Conservation (phyloP, 2,888 invertebrate genomes). For the Netelia inedita region DNA sequence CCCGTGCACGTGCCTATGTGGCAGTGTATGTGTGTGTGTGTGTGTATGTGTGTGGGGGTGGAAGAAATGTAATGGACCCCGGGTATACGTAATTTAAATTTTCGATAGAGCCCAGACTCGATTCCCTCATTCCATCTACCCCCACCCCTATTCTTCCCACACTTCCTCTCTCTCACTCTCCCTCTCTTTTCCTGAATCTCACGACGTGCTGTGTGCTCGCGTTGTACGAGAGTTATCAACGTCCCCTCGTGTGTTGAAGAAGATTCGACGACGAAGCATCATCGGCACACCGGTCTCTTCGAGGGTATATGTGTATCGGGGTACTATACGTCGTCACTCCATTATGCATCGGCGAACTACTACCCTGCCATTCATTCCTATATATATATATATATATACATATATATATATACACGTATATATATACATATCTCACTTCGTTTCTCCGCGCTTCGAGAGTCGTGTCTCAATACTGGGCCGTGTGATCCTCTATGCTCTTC, state of each 20-base stretch:
- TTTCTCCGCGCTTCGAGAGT: constrained; percentile 41
- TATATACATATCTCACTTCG: constrained; percentile 18
- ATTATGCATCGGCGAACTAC: constrained; percentile 60
- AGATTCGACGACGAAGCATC: constrained; percentile 61
- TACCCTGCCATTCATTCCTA: constrained; percentile 22
- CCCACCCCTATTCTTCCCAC: constrained; percentile 9
- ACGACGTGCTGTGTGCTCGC: constrained; percentile 11
- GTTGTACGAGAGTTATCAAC: constrained; percentile 48
- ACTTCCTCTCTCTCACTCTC: constrained; percentile 28
- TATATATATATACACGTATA: not conserved
- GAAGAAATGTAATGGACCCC: constrained; percentile 58
- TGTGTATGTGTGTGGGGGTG: constrained; percentile 7
- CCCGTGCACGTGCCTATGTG: too few species aligned
- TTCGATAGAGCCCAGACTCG: constrained; percentile 55
- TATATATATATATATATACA: not conserved
- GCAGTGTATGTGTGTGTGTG: not conserved
- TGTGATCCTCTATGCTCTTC: constrained; percentile 27
- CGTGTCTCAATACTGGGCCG: constrained; percentile 41
- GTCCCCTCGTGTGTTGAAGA: constrained; percentile 35
- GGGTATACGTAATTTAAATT: constrained; percentile 63
- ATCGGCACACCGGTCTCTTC: constrained; percentile 18
- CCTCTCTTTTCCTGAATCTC: constrained; percentile 15
- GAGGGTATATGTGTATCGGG: not conserved
- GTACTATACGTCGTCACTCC: constrained; percentile 53
- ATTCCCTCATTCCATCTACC: constrained; percentile 24